Evolutionary conservation across 2,888 invertebrate genomes (phyloP).

Genomic region (Ophraella communa): DNA sequence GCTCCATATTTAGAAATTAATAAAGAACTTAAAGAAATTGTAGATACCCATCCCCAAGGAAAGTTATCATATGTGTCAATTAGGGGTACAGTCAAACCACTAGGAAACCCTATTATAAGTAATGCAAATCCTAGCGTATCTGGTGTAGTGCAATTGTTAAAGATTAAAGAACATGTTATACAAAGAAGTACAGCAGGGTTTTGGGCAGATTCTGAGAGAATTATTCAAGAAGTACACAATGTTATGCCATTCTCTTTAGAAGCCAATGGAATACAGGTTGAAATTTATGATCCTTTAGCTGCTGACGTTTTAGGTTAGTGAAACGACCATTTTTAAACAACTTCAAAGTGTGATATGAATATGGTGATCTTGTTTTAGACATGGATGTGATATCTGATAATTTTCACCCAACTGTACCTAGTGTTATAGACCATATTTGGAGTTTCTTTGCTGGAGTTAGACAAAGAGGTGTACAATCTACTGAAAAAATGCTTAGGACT

Average conservation of each 20-base stretch:
- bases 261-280: slow-evolving; percentile 69
- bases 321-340: not conserved
- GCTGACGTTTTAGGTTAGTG: slow-evolving; percentile 70
- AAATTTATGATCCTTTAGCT: slow-evolving; percentile 76
- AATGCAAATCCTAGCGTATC: slow-evolving; percentile 74
- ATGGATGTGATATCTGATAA: slow-evolving; percentile 84
- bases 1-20: slow-evolving; percentile 76
- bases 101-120: slow-evolving; percentile 78
- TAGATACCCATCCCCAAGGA: slow-evolving; percentile 68
- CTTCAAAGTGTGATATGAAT: not conserved
- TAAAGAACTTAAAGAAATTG: slow-evolving; percentile 66
- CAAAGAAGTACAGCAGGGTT: slow-evolving; percentile 85
- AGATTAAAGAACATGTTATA: slow-evolving; percentile 82
- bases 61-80: slow-evolving; percentile 78
- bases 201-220: slow-evolving; percentile 83
- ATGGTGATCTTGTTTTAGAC: slow-evolving; percentile 61
- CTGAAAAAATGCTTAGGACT: slow-evolving; percentile 84
- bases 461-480: slow-evolving; percentile 84
- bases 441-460: slow-evolving; percentile 85
- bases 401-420: slow-evolving; percentile 79
- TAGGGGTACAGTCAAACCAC: slow-evolving; percentile 76
- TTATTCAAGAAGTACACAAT: slow-evolving; percentile 80
- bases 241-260: slow-evolving; percentile 80
- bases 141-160: slow-evolving; percentile 81
- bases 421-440: slow-evolving; percentile 81